Base-by-base conservation (phyloP, 1,140 invertebrate genomes). In the Lasioglossum albipes region DNA sequence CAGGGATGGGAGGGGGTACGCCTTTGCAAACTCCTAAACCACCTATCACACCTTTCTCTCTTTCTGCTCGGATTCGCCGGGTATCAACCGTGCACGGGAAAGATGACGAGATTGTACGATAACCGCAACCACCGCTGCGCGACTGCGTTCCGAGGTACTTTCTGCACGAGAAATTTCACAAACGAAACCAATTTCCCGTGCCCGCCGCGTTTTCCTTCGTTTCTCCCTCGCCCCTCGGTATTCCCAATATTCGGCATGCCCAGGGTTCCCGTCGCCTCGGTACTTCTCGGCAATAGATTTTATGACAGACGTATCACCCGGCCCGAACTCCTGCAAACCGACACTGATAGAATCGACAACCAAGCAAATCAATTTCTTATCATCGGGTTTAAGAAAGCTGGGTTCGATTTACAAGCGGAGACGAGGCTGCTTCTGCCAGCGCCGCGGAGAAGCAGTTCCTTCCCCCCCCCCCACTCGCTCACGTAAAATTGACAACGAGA, bases 131-230 rank as follows among this genome's bases (percentile, higher is more conserved):
- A 12, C 7, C n/a, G 6, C 22, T 36, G 42, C 71, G 62, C 67
- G 49, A 22, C 27, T n/a, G 20, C 20, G 22, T 72, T 62, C 9
- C 74, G 36, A 75, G 62, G 78, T 73, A 62, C 22, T 79, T 87
- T 78, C 66, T 64, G 71, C 81, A 49, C 82, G 73, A 86, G 78
- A 71, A 86, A 86, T 87, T 66, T 86, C 84, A 79, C 85, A 87
- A 86, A 87, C 85, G 85, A 87, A 87, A 87, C 81, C 85, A 87
- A 87, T 87, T 87, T 87, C 85, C 84, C 69, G 81, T 82, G 68
- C 22, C 70, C 75, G 79, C 62, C 62, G 62, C 75, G 52, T 76
- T 68, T 72, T 65, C 68, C 73, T 52, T 71, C 57, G 52, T 27
- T 27, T 27, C 69, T 74, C 62, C 61, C 41, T 20, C 18, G 52